Percentiles rank a stretch among this genome's conserved stretches.
Conservation (phyloP, 2,113 vertebrate species). For the Pseudonaja textilis region DNA sequence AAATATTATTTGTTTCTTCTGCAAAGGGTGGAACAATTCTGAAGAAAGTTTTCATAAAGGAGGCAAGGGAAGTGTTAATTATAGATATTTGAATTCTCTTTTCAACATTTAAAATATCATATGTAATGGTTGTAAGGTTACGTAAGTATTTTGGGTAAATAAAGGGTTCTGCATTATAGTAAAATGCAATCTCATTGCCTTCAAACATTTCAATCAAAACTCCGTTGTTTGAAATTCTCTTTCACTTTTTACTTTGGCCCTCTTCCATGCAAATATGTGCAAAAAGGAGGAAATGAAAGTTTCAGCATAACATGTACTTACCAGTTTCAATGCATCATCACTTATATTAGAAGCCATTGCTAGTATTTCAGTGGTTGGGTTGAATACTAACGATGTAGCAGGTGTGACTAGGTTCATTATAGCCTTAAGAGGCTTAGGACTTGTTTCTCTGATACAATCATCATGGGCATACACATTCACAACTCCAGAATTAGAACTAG, state of each 20-base stretch:
- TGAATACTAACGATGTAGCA: constrained; percentile 83
- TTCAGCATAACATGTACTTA: constrained; percentile 60
- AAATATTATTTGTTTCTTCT: background rate
- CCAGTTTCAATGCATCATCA: constrained; percentile 86
- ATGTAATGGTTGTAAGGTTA: background rate
- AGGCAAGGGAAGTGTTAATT: background rate
- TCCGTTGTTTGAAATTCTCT: background rate
- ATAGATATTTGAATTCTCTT: background rate
- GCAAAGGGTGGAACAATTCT: background rate
- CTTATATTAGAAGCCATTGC: constrained; percentile 80
- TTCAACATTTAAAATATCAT: background rate
- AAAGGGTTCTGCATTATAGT: background rate
- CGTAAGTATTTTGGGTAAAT: background rate
- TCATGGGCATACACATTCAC: constrained; percentile 91
- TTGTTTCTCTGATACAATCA: constrained; percentile 75
- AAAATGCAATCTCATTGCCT: background rate
- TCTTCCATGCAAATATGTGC: background rate
- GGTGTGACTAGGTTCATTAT: constrained; percentile 91
- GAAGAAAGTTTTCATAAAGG: background rate
- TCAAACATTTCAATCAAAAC: background rate
- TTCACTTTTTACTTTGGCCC: background rate
- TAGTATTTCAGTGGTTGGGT: constrained; percentile 85
- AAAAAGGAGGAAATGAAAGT: background rate
- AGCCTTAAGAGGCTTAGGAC: constrained; percentile 84
- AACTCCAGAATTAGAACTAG: constrained; percentile 85